Evolutionary conservation across 1,140 invertebrate species (phyloP).

Genomic region (Leucophenga varia): DNA sequence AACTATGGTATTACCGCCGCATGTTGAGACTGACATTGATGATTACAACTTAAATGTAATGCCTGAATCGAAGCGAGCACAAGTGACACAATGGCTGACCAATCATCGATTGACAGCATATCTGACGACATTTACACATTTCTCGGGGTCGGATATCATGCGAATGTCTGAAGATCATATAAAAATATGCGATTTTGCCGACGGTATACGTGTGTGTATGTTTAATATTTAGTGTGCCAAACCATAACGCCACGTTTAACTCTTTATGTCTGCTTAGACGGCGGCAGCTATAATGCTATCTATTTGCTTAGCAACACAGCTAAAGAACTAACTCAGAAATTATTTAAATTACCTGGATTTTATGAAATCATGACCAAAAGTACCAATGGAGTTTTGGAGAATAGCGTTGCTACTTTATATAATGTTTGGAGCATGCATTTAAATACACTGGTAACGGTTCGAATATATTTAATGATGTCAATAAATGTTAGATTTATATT

Average conservation of each 20-base stretch:
- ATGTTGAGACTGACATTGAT: slow-evolving; percentile 44
- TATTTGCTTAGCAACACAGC: slow-evolving; percentile 72
- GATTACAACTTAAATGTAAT: slow-evolving; percentile 53
- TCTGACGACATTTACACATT: slow-evolving; percentile 76
- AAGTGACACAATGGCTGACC: slow-evolving; percentile 80
- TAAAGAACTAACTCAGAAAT: slow-evolving; percentile 67
- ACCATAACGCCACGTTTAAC: slow-evolving; percentile 74
- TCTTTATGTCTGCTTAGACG: slow-evolving; percentile 74
- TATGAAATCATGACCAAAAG: slow-evolving; percentile 47
- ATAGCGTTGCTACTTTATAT: slow-evolving; percentile 32
- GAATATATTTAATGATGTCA: slow-evolving; percentile 50
- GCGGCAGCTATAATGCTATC: slow-evolving; percentile 73
- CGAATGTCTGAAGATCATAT: slow-evolving; percentile 84
- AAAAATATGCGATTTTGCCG: slow-evolving; percentile 89
- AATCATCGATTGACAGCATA: slow-evolving; percentile 76
- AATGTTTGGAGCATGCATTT: slow-evolving; percentile 52
- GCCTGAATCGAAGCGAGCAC: slow-evolving; percentile 65
- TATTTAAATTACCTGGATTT: slow-evolving; percentile 58
- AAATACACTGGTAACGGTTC: slow-evolving; percentile 54
- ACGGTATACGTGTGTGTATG: slow-evolving; percentile 86
- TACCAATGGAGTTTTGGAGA: slow-evolving; percentile 22
- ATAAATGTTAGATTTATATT: slow-evolving; percentile 61
- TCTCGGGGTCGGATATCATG: slow-evolving; percentile 84
- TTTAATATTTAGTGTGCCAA: slow-evolving; percentile 85
- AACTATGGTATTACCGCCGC: slow-evolving; percentile 50